Evolutionary conservation across 2,113 vertebrate genomes (phyloP), one percentile per base, ranked within the genome.

Genomic region (Tringa solitaria): DNA sequence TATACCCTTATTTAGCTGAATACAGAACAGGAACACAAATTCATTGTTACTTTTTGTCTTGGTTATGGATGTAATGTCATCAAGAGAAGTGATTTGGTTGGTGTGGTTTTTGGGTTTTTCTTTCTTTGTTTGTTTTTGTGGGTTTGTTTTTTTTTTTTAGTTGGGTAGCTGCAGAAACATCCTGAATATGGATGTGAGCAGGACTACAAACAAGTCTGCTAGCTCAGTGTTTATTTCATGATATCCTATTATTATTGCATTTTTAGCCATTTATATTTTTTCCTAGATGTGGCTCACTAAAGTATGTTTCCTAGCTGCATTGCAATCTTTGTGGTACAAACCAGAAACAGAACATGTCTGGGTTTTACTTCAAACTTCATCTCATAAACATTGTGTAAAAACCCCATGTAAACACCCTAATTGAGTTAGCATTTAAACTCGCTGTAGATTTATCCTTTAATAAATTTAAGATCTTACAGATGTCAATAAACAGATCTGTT

Each of bases 201-300:
- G 32, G 37, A 74, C 79, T 79, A 74, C n/a, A 63, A 86, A 90
- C 15, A 59, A 30, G 35, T 63, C 35, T 86, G 51, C 43, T 84
- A 91, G 77, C n/a, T 93, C 79, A 81, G 56, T 93, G 67, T 93
- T 89, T 92, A 67, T 94, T 87, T 90, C 90, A 60, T 14, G 6
- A 86, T 89, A 89, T 53, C 60, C 79, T 82, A 83, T 80, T 84
- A 81, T 86, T 93, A 81, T 53, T 94, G 84, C 59, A 16, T 76
- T 91, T 95, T 96, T 89, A 91, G 75, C 60, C 53, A 93, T 91
- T 93, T 91, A 86, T 94, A 63, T 93, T 91, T 83, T 91, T 93
- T 96, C 94, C 89, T 96, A 97, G 33, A 89, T 59, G 73, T 96
- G 93, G 96, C 86, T 97, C 87, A 84, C 68, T 93, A 77, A 87